Evolutionary conservation across 1,140 invertebrate species (phyloP).

Genomic region (Heterodera carotae): DNA sequence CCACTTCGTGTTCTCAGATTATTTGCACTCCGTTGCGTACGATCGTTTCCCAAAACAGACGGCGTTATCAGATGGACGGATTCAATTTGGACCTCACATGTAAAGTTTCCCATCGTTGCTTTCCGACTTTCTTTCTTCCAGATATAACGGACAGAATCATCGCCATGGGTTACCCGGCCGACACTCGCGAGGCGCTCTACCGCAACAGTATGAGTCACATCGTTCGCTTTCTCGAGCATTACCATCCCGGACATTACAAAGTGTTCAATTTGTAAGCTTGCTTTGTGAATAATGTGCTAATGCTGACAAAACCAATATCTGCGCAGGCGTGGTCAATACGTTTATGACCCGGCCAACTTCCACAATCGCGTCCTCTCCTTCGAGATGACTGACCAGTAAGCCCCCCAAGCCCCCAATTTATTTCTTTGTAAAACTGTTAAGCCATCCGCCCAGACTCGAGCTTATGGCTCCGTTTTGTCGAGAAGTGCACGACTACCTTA

Average conservation of each 20-base stretch:
- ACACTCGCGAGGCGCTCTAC: constrained; percentile 70
- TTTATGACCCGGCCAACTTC: constrained; percentile 71
- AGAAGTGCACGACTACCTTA: constrained; percentile 67
- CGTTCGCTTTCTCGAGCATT: constrained; percentile 70
- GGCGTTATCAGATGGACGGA: constrained; percentile 49
- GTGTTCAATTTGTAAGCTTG: constrained; percentile 71
- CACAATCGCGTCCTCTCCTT: constrained; percentile 70
- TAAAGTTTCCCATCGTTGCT: constrained; percentile 21
- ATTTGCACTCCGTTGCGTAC: constrained; percentile 47
- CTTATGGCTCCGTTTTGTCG: constrained; percentile 64
- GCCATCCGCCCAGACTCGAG: constrained; percentile 71
- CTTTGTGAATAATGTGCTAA: constrained; percentile 12
- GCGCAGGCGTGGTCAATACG: constrained; percentile 68
- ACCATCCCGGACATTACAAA: constrained; percentile 71
- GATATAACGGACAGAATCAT: constrained; percentile 57
- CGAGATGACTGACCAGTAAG: constrained; percentile 71
- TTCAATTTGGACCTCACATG: constrained; percentile 58
- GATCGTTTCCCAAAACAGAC: constrained; percentile 55
- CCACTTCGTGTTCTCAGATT: constrained; percentile 42
- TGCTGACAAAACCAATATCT: constrained; percentile 5
- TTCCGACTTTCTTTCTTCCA: constrained; percentile 36
- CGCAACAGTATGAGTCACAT: constrained; percentile 72
- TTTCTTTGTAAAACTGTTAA: constrained; percentile 7
- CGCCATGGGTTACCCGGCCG: constrained; percentile 70
- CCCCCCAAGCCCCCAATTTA: background rate